Evolutionary conservation across 2,797 vertebrate genomes (phyloP).

Genomic region (Pseudochromis fuscus): DNA sequence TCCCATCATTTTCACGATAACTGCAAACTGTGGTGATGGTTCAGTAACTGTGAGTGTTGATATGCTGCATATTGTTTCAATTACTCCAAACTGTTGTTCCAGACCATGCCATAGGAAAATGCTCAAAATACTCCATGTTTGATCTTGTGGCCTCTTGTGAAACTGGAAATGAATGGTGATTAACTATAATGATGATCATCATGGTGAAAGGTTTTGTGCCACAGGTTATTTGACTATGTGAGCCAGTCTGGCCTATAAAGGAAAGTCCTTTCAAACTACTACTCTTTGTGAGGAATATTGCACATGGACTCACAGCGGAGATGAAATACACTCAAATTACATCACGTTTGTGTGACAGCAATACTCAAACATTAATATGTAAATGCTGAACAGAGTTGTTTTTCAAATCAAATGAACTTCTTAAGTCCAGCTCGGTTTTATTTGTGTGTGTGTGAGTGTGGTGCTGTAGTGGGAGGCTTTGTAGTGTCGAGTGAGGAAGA

Average conservation of each 20-base stretch:
- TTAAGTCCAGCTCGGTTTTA: conserved; percentile 38
- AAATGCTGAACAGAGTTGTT: conserved; percentile 22
- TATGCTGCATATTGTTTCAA: conserved; percentile 80
- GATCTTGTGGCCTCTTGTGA: conserved; percentile 82
- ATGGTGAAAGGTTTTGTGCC: conserved; percentile 77
- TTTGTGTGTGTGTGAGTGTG: conserved; percentile 48
- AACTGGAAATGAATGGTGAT: conserved; percentile 82
- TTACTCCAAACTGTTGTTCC: conserved; percentile 79
- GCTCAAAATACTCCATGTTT: conserved; percentile 80
- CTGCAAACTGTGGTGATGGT: conserved; percentile 78
- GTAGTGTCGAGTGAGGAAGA: conserved; percentile 56
- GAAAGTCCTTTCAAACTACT: conserved; percentile 31
- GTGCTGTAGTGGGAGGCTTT: conserved; percentile 59
- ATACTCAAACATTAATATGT: no score
- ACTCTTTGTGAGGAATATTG: conserved; percentile 3
- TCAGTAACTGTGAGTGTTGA: conserved; percentile 81
- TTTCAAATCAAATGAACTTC: conserved; percentile 38
- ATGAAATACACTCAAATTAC: conserved; percentile 15
- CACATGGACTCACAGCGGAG: not conserved
- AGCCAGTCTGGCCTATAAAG: conserved; percentile 47
- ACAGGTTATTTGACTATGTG: conserved; percentile 77
- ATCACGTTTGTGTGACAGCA: conserved; percentile 10
- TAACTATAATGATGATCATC: conserved; percentile 81
- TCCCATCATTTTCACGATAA: conserved; percentile 72
- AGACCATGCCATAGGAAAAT: conserved; percentile 70